A percentile compares a stretch with the other conserved stretches of the same genome.
These are phyloP conservation scores for Macaria notata DNA, from an alignment of 2,888 invertebrate species.

Conservation along the genomic window DNA sequence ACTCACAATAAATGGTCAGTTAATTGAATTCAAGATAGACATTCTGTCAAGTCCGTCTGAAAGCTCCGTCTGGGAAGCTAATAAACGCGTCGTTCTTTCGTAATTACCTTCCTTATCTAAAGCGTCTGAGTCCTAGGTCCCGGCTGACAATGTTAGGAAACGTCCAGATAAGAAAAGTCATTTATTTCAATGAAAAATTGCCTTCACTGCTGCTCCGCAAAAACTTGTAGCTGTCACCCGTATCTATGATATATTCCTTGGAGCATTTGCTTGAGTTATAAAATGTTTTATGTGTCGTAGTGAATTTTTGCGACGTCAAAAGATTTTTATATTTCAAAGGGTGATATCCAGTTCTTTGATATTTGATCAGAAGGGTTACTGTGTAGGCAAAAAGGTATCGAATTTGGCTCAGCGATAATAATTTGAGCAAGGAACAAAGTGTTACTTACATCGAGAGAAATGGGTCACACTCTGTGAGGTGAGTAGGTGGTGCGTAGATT, in stretches of 20 bases:
- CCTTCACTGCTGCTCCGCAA: constrained; percentile 40
- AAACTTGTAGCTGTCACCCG: constrained; percentile 37
- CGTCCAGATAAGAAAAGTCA: constrained; percentile 53
- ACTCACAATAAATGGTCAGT: no score
- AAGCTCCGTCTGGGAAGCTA: constrained; percentile 3
- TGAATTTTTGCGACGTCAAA: constrained; percentile 31
- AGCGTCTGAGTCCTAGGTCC: constrained; percentile 32
- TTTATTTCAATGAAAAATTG: constrained; percentile 61
- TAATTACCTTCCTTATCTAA: constrained; percentile 26
- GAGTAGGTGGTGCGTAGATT: no score
- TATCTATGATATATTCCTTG: constrained; percentile 41
- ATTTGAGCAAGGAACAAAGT: constrained; percentile 1
- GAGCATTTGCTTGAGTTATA: constrained; percentile 40
- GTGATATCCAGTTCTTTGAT: constrained; percentile 19
- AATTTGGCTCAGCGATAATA: constrained; percentile 5
- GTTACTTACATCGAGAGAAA: no score
- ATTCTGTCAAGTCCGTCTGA: no score
- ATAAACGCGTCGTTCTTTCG: constrained; percentile 9
- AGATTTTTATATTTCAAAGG: constrained; percentile 23
- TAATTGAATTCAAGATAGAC: no score
- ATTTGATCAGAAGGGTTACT: constrained; percentile 20
- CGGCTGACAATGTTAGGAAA: constrained; percentile 35
- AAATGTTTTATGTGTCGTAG: constrained; percentile 36
- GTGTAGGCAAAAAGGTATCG: constrained; percentile 12
- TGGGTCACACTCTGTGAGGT: background rate